Evolutionary conservation across 2,797 vertebrate species (phyloP).

Genomic region (Hylomyscus alleni): DNA sequence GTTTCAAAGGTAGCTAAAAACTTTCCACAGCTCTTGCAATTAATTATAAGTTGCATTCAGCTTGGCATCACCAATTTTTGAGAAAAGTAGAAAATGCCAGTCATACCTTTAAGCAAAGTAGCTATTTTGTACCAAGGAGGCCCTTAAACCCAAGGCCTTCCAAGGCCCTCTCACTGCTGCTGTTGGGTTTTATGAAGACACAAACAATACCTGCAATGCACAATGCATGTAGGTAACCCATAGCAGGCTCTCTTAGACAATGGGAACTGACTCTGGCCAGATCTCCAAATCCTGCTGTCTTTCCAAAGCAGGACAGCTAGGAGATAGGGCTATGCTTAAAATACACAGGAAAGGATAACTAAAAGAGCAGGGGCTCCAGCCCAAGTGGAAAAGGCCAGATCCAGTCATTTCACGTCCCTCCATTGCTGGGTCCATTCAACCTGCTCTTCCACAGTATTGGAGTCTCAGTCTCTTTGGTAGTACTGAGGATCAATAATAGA

Average conservation of each 20-base stretch:
- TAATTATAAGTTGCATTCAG: not conserved
- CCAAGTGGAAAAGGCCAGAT: not conserved
- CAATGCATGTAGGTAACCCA: not conserved
- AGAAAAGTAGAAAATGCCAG: not conserved
- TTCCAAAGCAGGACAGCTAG: not conserved
- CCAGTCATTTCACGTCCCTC: not conserved
- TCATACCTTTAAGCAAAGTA: not conserved
- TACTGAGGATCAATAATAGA: not conserved
- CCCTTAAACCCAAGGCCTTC: not conserved
- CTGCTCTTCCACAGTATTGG: not conserved
- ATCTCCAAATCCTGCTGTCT: not conserved
- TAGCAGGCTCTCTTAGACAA: not conserved
- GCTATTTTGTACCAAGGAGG: not conserved
- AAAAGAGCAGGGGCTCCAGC: not conserved
- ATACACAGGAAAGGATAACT: not conserved
- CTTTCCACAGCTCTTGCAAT: not conserved
- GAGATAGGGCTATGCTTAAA: not conserved
- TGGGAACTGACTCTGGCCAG: not conserved
- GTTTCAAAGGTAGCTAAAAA: not conserved
- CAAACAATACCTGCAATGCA: not conserved
- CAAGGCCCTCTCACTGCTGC: not conserved
- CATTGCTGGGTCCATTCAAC: not conserved
- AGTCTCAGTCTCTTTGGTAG: not conserved
- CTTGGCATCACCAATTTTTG: not conserved
- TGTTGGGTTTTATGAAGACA: not conserved